Evolutionary conservation across 2,888 invertebrate species (phyloP), one percentile per base, ranked within the genome.

Genomic region (Lithosia quadra): DNA sequence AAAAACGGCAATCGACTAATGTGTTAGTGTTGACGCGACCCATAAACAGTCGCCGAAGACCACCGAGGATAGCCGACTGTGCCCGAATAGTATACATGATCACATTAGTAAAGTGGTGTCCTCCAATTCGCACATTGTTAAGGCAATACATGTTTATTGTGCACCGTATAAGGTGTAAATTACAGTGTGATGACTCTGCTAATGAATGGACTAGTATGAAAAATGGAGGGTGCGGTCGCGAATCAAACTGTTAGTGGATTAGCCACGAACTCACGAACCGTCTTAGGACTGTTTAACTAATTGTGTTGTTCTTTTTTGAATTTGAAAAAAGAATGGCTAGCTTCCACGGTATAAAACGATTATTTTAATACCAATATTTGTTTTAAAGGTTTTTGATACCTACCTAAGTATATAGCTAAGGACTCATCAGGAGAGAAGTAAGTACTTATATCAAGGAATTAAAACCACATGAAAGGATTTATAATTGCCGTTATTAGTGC

Each of bases 151-250:
- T 84, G 84, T 87, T 89, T 86, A 90, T 86, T 88, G 80, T 69
- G 70, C 66, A 80, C 68, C 60, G 71, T 75, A 83, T 88, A 92
- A 88, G 89, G 92, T 90, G 86, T 86, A 88, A 88, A 90, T 90
- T 90, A 77, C 81, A 76, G 64, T 76, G 72, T 73, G 71, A 74
- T 79, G 76, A 77, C 76, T 76, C 67, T 64, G 75, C 79, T 91
- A 91, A 91, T 91, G 90, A 91, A 92, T 90, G 89, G 86, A 89
- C 84, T 84, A 84, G 80, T 86, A 90, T 92, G 92, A 93, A 88
- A 89, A 91, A 92, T 91, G 90, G 80, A 78, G 87, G 93, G 93
- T 79, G 93, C 85, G 93, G 91, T 82, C 81, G 79, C 81, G 86
- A 88, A 84, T 89, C 82, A 84, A 84, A 84, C 71, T 76, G 83